Conservation (phyloP, 2,888 invertebrate genomes). For the Odontomyia ornata region DNA sequence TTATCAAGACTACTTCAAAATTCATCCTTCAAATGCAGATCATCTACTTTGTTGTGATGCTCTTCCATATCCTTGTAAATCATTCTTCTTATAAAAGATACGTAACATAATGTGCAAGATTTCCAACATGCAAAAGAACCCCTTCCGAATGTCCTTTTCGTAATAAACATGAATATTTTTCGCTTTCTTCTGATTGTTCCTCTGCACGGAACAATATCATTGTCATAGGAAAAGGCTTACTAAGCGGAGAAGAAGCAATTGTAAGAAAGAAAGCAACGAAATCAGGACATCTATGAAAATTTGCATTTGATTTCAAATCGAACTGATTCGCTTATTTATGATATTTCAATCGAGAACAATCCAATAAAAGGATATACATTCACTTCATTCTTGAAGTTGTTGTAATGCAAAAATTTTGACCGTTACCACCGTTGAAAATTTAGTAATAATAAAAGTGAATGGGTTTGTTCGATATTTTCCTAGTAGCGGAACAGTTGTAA, state of each 20-base stretch:
- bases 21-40: too few species aligned
- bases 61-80: too few species aligned
- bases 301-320: constrained; percentile 48
- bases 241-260: too few species aligned
- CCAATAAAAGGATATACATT: not conserved
- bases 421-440: constrained; percentile 42
- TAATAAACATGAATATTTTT: constrained; percentile 15
- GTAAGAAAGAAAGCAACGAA: too few species aligned
- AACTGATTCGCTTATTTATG: constrained; percentile 49
- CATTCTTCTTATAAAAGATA: too few species aligned
- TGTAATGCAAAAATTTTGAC: constrained; percentile 43
- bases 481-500: too few species aligned
- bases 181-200: constrained; percentile 2
- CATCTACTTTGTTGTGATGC: too few species aligned
- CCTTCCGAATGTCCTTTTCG: not conserved
- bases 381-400: not conserved
- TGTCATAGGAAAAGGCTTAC: not conserved
- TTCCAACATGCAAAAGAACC: constrained; percentile 4
- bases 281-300: constrained; percentile 38
- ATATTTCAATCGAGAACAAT: constrained; percentile 45
- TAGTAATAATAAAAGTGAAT: not conserved
- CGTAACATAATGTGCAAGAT: too few species aligned
- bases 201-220: not conserved
- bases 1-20: too few species aligned
- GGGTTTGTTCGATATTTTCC: not conserved